Percentiles rank a stretch among this genome's conserved stretches.
Evolutionary conservation across 2,113 vertebrate genomes (phyloP).

Genomic region (Tragelaphus imberbis): DNA sequence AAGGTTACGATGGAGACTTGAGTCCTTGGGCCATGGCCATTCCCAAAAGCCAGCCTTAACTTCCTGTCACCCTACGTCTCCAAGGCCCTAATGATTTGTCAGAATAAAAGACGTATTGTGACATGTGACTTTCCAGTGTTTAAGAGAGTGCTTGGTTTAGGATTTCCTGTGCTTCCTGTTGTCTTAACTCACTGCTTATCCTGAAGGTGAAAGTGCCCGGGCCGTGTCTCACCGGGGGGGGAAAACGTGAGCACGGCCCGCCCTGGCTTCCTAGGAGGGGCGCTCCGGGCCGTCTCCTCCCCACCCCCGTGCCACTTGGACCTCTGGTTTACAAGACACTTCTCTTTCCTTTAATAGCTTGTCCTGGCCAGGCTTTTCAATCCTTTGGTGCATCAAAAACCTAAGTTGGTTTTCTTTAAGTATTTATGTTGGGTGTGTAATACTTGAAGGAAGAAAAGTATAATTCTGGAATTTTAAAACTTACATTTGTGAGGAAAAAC

Average conservation of each 20-base stretch:
- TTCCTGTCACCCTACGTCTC: not conserved
- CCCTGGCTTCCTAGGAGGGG: not conserved
- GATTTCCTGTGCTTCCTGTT: not conserved
- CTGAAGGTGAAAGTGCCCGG: not conserved
- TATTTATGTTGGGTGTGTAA: not conserved
- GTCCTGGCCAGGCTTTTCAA: not conserved
- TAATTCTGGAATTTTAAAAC: not conserved
- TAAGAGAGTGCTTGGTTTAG: not conserved
- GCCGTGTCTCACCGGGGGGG: not conserved
- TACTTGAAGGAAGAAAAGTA: constrained; percentile 1
- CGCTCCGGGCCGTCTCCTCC: too few species aligned
- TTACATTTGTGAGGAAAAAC: not conserved
- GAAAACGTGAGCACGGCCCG: not conserved
- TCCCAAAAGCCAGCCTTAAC: not conserved
- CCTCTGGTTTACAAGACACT: not conserved
- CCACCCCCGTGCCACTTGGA: not conserved
- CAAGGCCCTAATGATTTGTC: not conserved
- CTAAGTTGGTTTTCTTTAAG: not conserved
- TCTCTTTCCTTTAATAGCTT: not conserved
- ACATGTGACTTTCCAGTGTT: not conserved
- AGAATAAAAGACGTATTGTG: not conserved
- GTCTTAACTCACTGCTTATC: not conserved
- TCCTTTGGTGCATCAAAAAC: not conserved
- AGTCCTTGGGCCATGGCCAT: not conserved
- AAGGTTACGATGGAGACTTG: not conserved